These are phyloP conservation scores for Strongylocentrotus purpuratus DNA, from an alignment of 35 echinoderm and acorn worm genomes.

Conservation along the genomic window DNA sequence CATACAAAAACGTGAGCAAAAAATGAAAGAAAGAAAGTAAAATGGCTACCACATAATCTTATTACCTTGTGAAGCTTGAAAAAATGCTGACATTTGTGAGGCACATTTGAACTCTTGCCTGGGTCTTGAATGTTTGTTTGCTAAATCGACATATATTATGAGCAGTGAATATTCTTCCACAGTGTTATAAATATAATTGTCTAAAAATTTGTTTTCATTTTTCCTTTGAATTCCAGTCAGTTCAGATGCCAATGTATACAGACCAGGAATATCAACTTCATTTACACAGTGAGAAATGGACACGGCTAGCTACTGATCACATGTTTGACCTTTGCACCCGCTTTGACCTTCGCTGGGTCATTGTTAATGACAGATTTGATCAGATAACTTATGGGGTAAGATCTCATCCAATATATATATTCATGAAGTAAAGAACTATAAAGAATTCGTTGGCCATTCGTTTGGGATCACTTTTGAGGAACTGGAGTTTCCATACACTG, in stretches of 20 bases:
- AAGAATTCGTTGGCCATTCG: no score
- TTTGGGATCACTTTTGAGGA: no score
- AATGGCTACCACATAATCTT: no score
- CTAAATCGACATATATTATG: no score
- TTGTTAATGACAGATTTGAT: conserved; percentile 95
- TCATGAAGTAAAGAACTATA: no score
- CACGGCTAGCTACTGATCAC: conserved; percentile 87
- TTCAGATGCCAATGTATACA: conserved; percentile 92
- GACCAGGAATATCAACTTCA: conserved; percentile 96
- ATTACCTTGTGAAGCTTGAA: no score
- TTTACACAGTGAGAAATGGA: conserved; percentile 97
- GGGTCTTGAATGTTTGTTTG: no score
- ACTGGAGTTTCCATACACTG: no score
- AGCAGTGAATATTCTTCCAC: not conserved
- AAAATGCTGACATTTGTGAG: no score
- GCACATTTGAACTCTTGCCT: no score
- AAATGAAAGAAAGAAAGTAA: no score
- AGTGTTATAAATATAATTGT: not conserved
- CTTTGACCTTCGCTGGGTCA: conserved; percentile 93
- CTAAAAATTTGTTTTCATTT: not conserved
- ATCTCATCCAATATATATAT: not conserved
- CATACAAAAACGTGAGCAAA: no score
- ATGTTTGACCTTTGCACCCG: conserved; percentile 91
- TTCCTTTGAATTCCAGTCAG: conserved; percentile 48
- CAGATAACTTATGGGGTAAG: conserved; percentile 83